Conservation (phyloP, 2,113 vertebrate species). For the Salvelinus fontinalis region DNA sequence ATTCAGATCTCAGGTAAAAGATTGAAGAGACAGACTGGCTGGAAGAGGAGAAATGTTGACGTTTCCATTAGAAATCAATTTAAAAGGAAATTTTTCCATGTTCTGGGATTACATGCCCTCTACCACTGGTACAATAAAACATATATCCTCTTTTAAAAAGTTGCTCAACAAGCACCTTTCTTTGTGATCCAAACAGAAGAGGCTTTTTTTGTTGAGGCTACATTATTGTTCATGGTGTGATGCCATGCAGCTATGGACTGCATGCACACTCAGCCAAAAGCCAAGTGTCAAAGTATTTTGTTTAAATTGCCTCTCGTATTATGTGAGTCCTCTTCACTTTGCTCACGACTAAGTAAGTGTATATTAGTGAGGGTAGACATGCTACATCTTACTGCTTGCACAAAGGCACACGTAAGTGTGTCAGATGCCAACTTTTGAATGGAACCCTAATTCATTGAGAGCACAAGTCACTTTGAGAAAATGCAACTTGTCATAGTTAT, state of each 20-base stretch:
- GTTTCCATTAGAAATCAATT: not conserved
- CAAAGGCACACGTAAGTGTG: not conserved
- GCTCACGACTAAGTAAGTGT: not conserved
- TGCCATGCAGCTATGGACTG: not conserved
- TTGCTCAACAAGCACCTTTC: no score
- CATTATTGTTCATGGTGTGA: not conserved
- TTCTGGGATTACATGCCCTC: not conserved
- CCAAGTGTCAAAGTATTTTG: not conserved
- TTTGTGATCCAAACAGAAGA: not conserved
- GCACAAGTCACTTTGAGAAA: not conserved
- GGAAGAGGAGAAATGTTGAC: not conserved
- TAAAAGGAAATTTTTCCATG: not conserved
- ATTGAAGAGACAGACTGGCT: not conserved
- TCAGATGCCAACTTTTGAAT: not conserved
- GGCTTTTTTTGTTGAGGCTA: not conserved
- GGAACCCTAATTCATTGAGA: not conserved
- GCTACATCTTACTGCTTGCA: not conserved
- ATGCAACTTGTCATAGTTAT: not conserved
- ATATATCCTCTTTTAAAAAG: not conserved
- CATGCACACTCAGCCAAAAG: not conserved
- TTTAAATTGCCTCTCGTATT: not conserved
- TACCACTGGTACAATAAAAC: not conserved
- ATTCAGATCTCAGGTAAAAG: not conserved
- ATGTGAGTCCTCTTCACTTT: not conserved
- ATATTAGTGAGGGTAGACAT: not conserved